Evolutionary conservation across 2,113 vertebrate species (phyloP), one percentile per base, ranked within the genome.

Genomic region (Pavo muticus): DNA sequence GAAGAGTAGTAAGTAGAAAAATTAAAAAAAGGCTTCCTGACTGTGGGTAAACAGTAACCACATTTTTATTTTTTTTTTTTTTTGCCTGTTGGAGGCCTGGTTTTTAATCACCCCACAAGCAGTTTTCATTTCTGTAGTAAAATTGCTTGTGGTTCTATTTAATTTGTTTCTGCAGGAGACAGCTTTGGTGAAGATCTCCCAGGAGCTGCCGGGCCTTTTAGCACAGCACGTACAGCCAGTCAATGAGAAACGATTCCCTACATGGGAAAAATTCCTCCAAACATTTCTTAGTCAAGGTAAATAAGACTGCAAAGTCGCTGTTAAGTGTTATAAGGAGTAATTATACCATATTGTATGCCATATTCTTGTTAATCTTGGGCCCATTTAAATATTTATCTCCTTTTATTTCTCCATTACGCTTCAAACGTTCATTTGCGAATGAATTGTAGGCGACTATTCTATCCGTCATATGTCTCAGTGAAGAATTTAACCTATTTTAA

Each of bases 201-300:
- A 99, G 97, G 99, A 98, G 97, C 98, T 99, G 96, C 98, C 98
- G 82, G 97, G 98, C 97, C 98, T 99, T 98, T 97, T 99, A 97
- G 97, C 98, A 95, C 97, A 97, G 97, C 97, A 99, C 94, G 98
- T 98, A 75, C 97, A 96, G 95, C 98, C 98, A 95, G 98, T 98
- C 98, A 98, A 98, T 97, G 98, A 97, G 96, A 98, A 98, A 96
- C 97, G 96, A 97, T 99, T 98, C 97, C 98, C 98, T 94, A 98
- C 97, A 95, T 99, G 99, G 99, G 97, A 97, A 96, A 98, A 97
- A 97, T 99, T 99, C 98, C 98, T 99, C 91, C 97, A 98, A 96
- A 97, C 98, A 84, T 99, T 99, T 97, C 98, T 99, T 96, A 97
- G 97, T 98, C 98, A 99, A 98, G 99, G 99, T 99, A 98, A 98